These are phyloP conservation scores for Orius laevigatus DNA, from an alignment of 1,140 invertebrate species.

Conservation along the genomic window DNA sequence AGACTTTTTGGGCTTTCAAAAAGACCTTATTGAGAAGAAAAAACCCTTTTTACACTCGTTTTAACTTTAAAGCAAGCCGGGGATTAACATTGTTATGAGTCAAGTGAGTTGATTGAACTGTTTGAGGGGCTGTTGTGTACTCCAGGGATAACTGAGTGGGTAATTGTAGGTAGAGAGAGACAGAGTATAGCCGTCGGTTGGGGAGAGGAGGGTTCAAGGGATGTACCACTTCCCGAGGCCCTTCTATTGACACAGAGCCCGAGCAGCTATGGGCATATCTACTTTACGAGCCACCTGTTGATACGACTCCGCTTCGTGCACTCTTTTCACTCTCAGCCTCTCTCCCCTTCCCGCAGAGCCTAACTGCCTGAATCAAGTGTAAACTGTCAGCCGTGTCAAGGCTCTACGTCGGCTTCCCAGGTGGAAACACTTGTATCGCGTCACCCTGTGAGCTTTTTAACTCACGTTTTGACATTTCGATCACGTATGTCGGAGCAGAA, in stretches of 20 bases:
- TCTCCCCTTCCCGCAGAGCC: background rate
- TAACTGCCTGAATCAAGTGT: slow-evolving; percentile 12
- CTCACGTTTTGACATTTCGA: background rate
- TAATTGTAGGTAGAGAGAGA: slow-evolving; percentile 10
- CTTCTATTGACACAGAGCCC: slow-evolving; percentile 6
- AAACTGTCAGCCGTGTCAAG: slow-evolving; percentile 6
- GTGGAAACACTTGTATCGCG: background rate
- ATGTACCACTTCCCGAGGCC: slow-evolving; percentile 5
- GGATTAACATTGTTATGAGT: too few species aligned
- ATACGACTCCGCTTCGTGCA: background rate
- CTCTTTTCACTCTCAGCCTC: slow-evolving; percentile 1
- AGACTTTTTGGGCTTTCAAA: too few species aligned
- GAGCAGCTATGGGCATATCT: slow-evolving; percentile 10
- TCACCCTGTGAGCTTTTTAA: too few species aligned
- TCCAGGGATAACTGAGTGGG: slow-evolving; percentile 9
- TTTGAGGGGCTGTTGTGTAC: slow-evolving; percentile 8
- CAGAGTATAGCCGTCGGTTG: background rate
- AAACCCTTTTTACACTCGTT: too few species aligned
- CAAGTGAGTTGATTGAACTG: slow-evolving; percentile 7
- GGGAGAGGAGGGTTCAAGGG: slow-evolving; percentile 3
- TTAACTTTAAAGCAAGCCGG: too few species aligned
- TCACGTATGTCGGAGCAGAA: too few species aligned
- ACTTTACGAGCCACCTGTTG: slow-evolving; percentile 14
- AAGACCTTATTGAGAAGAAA: too few species aligned
- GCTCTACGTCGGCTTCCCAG: background rate